phyloP scores from a whole-genome alignment of 1,140 invertebrate genomes.

The Solenopsis invicta region DNA sequence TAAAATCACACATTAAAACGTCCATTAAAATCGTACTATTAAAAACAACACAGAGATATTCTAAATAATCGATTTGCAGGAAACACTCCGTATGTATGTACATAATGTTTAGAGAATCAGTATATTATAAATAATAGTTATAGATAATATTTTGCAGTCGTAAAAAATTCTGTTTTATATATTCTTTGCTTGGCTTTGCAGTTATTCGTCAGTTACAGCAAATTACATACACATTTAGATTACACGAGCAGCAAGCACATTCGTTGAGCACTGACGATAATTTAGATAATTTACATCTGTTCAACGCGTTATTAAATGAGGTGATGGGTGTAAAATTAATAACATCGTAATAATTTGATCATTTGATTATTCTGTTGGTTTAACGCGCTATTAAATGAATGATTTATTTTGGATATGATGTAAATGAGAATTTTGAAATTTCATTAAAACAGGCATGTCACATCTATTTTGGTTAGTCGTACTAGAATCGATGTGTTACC shows the following conservation, averaged over 20 bases:
- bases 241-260: not conserved
- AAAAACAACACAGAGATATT: too few relatives aligned
- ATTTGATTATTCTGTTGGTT: slow-evolving; percentile 45
- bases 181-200: not conserved
- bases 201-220: not conserved
- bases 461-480: not conserved
- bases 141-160: not conserved
- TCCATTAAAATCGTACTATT: too few relatives aligned
- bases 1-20: too few relatives aligned
- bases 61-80: too few relatives aligned
- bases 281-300: slow-evolving; percentile 56
- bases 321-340: slow-evolving; percentile 47
- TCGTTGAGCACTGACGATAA: slow-evolving; percentile 24
- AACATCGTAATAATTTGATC: slow-evolving; percentile 44
- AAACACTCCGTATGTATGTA: too few relatives aligned
- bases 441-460: not conserved
- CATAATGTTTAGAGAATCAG: too few relatives aligned
- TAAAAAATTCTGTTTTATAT: slow-evolving; percentile 1
- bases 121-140: too few relatives aligned
- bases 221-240: not conserved
- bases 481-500: not conserved
- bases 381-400: slow-evolving; percentile 42
- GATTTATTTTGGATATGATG: slow-evolving; percentile 12
- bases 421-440: slow-evolving; percentile 9
- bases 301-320: slow-evolving; percentile 50